Evolutionary conservation across 2,888 invertebrate species (phyloP).

Genomic region (Acheta domesticus): DNA sequence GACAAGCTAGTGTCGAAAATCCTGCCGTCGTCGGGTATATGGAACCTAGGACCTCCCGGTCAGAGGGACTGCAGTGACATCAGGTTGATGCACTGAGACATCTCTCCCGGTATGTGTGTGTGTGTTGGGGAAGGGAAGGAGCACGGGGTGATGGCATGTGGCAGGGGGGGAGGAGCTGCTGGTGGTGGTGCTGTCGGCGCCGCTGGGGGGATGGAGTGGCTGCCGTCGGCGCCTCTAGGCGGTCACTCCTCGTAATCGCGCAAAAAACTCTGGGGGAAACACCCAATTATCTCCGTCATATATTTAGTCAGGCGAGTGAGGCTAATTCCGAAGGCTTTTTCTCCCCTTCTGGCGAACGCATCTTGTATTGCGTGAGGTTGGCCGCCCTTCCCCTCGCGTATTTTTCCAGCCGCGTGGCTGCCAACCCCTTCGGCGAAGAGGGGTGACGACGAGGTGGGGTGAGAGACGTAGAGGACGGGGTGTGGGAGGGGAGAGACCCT

Average conservation of each 20-base stretch:
- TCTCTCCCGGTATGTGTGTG: no score
- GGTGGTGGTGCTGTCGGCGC: neutral
- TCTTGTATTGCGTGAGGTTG: constrained; percentile 5
- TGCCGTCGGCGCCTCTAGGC: neutral
- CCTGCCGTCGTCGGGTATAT: no score
- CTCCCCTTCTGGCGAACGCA: neutral
- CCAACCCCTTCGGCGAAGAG: neutral
- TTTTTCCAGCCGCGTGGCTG: neutral
- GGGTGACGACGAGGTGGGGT: neutral
- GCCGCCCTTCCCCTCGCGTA: neutral
- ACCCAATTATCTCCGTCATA: constrained; percentile 1
- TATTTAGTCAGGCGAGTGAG: neutral
- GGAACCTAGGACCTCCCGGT: no score
- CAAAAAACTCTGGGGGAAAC: neutral
- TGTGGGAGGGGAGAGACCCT: neutral
- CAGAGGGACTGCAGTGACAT: no score
- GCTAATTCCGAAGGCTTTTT: constrained; percentile 6
- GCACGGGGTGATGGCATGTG: no score
- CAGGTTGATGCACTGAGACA: no score
- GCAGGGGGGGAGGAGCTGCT: no score
- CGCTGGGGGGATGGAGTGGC: neutral
- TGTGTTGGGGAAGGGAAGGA: no score
- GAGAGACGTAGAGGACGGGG: neutral
- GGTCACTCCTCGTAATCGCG: neutral
- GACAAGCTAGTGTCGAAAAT: no score